Conservation (phyloP, 2,113 vertebrate genomes). For the Leucoraja erinaceus region DNA sequence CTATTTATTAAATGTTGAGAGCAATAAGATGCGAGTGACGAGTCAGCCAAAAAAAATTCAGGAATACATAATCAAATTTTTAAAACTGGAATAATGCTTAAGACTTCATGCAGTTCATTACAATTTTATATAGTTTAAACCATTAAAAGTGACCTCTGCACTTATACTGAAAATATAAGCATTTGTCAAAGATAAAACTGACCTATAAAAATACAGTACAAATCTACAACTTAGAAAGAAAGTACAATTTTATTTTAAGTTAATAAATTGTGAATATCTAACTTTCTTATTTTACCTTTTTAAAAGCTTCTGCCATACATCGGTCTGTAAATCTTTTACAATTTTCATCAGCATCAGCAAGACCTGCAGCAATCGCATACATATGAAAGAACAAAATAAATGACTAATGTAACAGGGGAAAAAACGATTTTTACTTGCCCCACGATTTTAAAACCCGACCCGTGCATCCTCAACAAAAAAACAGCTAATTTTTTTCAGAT, state of each 20-base stretch:
- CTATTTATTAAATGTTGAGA: background rate
- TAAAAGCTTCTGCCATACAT: constrained; percentile 98
- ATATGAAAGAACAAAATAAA: background rate
- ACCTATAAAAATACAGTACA: background rate
- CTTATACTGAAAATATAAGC: background rate
- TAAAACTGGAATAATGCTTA: background rate
- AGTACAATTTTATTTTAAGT: background rate
- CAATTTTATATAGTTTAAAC: background rate
- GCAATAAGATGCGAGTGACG: background rate
- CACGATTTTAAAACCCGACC: background rate
- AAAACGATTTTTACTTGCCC: background rate
- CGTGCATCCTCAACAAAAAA: background rate
- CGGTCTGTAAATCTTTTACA: constrained; percentile 94
- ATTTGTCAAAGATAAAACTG: background rate
- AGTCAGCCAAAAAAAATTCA: background rate
- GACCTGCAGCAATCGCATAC: constrained; percentile 61
- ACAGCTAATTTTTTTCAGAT: background rate
- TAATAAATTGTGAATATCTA: background rate
- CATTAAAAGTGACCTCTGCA: background rate
- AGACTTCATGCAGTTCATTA: background rate
- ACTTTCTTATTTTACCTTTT: constrained; percentile 70
- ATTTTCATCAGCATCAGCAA: constrained; percentile 94
- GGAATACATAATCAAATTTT: background rate
- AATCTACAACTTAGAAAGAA: background rate
- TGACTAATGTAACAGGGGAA: background rate